phyloP scores from a whole-genome alignment of 2,888 invertebrate species.

The Polyploca ridens region DNA sequence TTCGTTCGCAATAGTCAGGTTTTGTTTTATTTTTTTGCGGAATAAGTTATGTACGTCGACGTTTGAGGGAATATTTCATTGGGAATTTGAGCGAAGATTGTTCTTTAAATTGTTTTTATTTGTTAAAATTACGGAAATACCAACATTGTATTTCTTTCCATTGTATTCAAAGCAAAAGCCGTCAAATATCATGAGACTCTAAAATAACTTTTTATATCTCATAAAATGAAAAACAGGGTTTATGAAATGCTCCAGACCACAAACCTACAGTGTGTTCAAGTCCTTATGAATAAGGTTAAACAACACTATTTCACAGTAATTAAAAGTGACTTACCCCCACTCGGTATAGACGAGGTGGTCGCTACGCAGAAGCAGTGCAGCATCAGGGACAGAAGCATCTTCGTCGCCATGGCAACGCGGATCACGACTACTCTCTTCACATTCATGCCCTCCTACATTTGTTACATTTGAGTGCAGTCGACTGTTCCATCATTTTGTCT shows the following conservation, averaged over 20 bases:
- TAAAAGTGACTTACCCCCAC: conserved; percentile 60
- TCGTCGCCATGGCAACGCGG: conserved; percentile 56
- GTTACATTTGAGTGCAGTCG: conserved; percentile 31
- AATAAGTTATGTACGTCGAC: conserved; percentile 47
- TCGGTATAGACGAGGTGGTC: conserved; percentile 71
- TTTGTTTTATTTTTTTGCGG: conserved; percentile 56
- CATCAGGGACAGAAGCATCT: conserved; percentile 70
- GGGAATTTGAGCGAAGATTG: conserved; percentile 46
- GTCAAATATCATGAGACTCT: too few species aligned
- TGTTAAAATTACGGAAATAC: neutral
- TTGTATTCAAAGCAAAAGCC: neutral
- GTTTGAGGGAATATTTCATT: conserved; percentile 63
- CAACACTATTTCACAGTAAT: neutral
- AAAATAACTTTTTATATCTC: too few species aligned
- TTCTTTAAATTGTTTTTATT: conserved; percentile 8
- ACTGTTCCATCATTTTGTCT: conserved; percentile 34
- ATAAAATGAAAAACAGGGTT: too few species aligned
- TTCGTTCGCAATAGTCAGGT: conserved; percentile 40
- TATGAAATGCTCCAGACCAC: too few species aligned
- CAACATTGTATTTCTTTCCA: neutral
- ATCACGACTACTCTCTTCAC: conserved; percentile 16
- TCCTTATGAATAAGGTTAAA: too few species aligned
- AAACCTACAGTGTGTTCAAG: too few species aligned
- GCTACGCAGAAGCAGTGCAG: conserved; percentile 74
- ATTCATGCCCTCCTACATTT: conserved; percentile 39